Evolutionary conservation across 2,888 invertebrate species (phyloP).

Genomic region (Volucella zonaria): DNA sequence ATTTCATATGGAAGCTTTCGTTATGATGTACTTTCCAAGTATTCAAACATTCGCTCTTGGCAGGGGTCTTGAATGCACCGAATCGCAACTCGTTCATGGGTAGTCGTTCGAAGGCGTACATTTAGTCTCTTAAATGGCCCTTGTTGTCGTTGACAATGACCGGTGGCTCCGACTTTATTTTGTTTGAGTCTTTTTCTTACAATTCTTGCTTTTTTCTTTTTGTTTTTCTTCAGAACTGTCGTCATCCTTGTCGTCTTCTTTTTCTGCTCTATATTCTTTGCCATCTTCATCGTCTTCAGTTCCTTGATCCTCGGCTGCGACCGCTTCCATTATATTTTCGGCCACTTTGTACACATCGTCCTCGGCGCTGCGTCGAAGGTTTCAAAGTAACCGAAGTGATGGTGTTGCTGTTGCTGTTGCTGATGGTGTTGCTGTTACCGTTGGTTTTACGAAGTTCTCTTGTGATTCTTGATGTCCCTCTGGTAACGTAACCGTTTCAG

Average conservation of each 20-base stretch:
- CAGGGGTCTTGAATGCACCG: slow-evolving; percentile 89
- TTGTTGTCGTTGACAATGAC: slow-evolving; percentile 77
- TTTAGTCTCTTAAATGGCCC: slow-evolving; percentile 77
- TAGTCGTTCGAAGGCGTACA: slow-evolving; percentile 86
- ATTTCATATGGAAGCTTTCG: slow-evolving; percentile 89
- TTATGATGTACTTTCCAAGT: slow-evolving; percentile 81
- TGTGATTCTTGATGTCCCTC: slow-evolving; percentile 71
- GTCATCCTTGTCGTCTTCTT: slow-evolving; percentile 65
- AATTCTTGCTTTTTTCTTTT: background rate
- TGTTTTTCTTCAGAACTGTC: slow-evolving; percentile 71
- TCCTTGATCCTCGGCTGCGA: slow-evolving; percentile 53
- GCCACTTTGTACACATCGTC: slow-evolving; percentile 40
- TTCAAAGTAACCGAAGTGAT: slow-evolving; percentile 53
- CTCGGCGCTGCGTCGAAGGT: slow-evolving; percentile 37
- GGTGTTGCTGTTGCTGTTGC: no score
- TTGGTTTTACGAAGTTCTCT: slow-evolving; percentile 56
- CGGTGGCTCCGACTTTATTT: slow-evolving; percentile 16
- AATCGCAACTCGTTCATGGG: slow-evolving; percentile 91
- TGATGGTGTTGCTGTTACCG: no score
- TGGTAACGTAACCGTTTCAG: no score
- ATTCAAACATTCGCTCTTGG: slow-evolving; percentile 85
- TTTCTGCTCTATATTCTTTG: slow-evolving; percentile 36
- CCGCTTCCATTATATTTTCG: slow-evolving; percentile 49
- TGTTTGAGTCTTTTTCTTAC: slow-evolving; percentile 1
- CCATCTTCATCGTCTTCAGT: slow-evolving; percentile 63